Base-by-base conservation (phyloP, 2,888 invertebrate species). In the Tupiocoris notatus region DNA sequence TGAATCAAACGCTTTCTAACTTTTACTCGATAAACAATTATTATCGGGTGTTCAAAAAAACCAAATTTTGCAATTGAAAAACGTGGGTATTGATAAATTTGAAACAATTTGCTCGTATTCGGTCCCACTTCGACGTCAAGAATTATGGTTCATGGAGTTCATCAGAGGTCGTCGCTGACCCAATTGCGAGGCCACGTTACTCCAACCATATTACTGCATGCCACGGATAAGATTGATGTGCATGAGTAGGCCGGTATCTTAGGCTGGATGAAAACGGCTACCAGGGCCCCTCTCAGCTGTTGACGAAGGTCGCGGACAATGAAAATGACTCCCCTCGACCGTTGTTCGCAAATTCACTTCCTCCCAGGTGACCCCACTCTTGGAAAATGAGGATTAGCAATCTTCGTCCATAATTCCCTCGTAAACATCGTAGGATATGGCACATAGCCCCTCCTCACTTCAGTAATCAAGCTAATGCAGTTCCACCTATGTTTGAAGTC, bases 401-500 rank as follows among this genome's bases (percentile, higher is more conserved):
- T 39, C 39, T 39, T 39, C 39, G 3, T 12, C 39, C 6, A 3
- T 39, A 39, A 39, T 39, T 39, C 6, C 39, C 39, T 39, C 39
- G 39, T 39, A 39, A 39, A 39, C 39, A 39, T 39, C 39, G 6
- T 39, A 39, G 6, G 39, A 39, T 39, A 39, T 39, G 3, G 39
- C n/a, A n/a, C n/a, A n/a, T n/a, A n/a, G n/a, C 2, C 9, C 9
- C 21, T 61, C 21, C 61, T 18, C 21, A 1, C 18, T 2, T 61
- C 21, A 61, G n/a, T 61, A 61, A 61, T 61, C 61, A 61, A 61
- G 61, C 61, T 61, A 61, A 61, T 61, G 61, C 61, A 61, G 61
- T 1, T 6, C 21, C 61, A 61, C 21, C 59, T 18, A 59, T 17
- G 61, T 61, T 61, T 61, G 61, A 3, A 61, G 2, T 6, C 61